Percentiles rank a stretch among this genome's conserved stretches.
phyloP scores from a whole-genome alignment of 2,113 vertebrate genomes.

The Phylloscopus trochilus region DNA sequence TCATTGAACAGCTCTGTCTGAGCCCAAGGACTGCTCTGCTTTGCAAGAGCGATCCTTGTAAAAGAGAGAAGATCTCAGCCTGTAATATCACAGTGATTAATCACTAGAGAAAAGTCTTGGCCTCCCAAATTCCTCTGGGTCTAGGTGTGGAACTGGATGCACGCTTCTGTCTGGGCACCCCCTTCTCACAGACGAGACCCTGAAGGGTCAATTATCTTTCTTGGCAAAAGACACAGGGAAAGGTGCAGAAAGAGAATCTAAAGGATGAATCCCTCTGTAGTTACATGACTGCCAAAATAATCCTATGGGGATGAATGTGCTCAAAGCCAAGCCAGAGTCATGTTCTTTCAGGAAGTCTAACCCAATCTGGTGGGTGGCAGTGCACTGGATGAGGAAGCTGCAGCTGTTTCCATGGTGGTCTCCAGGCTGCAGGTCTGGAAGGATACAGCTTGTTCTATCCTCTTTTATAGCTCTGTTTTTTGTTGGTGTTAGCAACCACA shows the following conservation, averaged over 20 bases:
- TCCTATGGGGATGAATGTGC: background rate
- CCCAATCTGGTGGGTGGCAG: accelerated
- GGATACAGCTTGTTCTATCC: background rate
- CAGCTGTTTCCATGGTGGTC: background rate
- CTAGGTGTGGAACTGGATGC: background rate
- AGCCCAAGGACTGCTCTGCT: background rate
- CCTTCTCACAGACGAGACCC: background rate
- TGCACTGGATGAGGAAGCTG: background rate
- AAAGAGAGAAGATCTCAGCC: background rate
- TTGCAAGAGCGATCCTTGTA: background rate
- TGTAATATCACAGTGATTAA: background rate
- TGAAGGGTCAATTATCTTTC: background rate
- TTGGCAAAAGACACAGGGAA: background rate
- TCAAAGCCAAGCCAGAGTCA: background rate
- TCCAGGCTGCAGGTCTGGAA: background rate
- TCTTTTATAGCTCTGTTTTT: background rate
- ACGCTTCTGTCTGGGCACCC: background rate
- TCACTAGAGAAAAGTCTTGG: background rate
- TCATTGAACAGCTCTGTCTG: background rate
- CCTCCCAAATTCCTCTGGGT: background rate
- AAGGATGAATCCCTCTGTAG: background rate
- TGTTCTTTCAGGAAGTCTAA: background rate
- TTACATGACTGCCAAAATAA: background rate
- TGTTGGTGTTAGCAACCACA: constrained; percentile 14
- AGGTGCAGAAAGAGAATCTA: background rate